Base-by-base conservation (phyloP, 2,113 vertebrate genomes). In the Phalacrocorax pelagicus region DNA sequence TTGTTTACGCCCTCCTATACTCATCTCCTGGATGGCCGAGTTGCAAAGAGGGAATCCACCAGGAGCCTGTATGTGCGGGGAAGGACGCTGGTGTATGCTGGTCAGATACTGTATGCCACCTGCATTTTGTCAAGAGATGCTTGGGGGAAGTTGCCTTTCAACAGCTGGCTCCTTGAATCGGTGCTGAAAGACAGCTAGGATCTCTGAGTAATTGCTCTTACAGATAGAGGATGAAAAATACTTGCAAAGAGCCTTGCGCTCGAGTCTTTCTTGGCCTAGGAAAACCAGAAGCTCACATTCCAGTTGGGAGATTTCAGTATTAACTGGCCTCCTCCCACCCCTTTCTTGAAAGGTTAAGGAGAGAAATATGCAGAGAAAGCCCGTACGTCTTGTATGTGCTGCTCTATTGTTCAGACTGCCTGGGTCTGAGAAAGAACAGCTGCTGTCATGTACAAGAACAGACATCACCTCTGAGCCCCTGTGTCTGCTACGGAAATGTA, bases 391-490 rank as follows among this genome's bases (percentile, higher is more conserved):
- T 38, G 38, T 38, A 16, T 9, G 58, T 10, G 38, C 57, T 77
- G 58, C 71, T 73, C 22, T 42, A 1, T 10, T 44, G 18, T 19
- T 34, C 55, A 5, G 4, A 6, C 26, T 47, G 57, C 72, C 38
- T 6, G 83, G 72, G 42, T 10, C 32, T 23, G 66, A 63, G 61
- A 27, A 36, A 47, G 40, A 86, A 2, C 32, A 51, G 81, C 52
- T 67, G 70, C 70, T 11, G 30, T 30, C 11, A 0, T 0, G 4
- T 18, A 2, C 18, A 5, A 34, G 65, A 58, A 6, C n/a, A 49
- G 70, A 14, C 4, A 0, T 54, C 36, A 3, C 5, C 46, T 71
- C 69, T 3, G 57, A 21, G 13, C 6, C 52, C n/a, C 67, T 2
- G 51, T 3, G 52, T 36, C 44, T 15, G 36, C 70, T 74, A 2